A percentile compares a stretch with the other conserved stretches of the same genome.
These are phyloP conservation scores for Cyclura pinguis DNA, from an alignment of 2,797 vertebrate species.

Conservation along the genomic window DNA sequence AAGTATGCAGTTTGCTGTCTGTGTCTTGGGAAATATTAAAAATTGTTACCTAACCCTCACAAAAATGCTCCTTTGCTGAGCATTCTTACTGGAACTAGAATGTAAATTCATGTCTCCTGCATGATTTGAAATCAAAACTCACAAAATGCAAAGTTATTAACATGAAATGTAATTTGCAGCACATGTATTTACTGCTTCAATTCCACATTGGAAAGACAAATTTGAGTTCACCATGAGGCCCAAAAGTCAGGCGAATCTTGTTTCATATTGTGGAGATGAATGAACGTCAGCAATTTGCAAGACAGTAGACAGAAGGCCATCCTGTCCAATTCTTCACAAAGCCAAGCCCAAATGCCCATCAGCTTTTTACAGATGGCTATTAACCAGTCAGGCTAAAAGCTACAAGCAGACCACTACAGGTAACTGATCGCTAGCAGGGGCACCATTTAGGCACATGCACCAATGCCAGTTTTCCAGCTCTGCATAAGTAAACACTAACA, in stretches of 20 bases:
- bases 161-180: background rate
- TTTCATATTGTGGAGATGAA: background rate
- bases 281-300: background rate
- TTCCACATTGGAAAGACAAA: background rate
- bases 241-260: background rate
- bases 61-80: background rate
- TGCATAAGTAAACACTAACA: too few relatives aligned
- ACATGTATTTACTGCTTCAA: background rate
- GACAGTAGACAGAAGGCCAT: background rate
- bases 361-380: background rate
- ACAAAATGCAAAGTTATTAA: conserved; percentile 2
- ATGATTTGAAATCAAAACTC: background rate
- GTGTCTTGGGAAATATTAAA: conserved; percentile 6
- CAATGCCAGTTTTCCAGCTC: background rate
- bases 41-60: background rate
- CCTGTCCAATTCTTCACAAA: background rate
- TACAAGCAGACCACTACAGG: background rate
- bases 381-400: background rate
- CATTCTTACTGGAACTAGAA: background rate
- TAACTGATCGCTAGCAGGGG: background rate
- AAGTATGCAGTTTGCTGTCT: conserved; percentile 17
- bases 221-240: background rate
- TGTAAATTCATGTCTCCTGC: background rate
- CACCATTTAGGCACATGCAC: background rate
- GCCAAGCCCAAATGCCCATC: background rate